Evolutionary conservation across 2,113 vertebrate species (phyloP), one percentile per base, ranked within the genome.

Genomic region (Ivindomyrus marchei): DNA sequence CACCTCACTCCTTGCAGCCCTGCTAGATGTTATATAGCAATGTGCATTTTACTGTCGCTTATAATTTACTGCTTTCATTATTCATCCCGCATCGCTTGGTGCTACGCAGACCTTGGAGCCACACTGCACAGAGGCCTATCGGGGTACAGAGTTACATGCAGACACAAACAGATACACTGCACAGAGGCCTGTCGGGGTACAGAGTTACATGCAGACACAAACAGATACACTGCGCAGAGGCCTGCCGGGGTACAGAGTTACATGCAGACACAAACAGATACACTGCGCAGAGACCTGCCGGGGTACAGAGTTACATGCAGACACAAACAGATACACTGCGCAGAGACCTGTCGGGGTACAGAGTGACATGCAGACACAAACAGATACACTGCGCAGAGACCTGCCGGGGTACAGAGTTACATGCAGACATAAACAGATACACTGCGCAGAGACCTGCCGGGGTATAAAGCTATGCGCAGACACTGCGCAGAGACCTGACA

Each of bases 31-130:
- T 58, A 62, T 27, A 24, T 74, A 58, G 77, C 31, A 83, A 19
- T 50, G 39, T 42, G 74, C 8, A 46, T 89, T 89, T 39, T 49
- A 50, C 77, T 47, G 52, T 58, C n/a, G 6, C 13, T 36, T 85
- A 45, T 84, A 89, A 85, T 89, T 89, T 89, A 85, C 21, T 84
- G 89, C 49, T 85, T 89, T 85, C 50, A 89, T 89, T 89, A 85
- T 47, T 53, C 77, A 83, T 52, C 74, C 46, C 9, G 13, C 47
- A 47, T 49, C 50, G 19, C 83, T 84, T 36, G 52, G 50, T 50
- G 50, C 10, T 74, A 46, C 27, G 50, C 39, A 58, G 74, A 47
- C 49, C 10, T 39, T 13, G 49, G 50, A 74, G 80, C 39, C 70
- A 80, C 50, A 70, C n/a, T 45, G 49, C 46, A 5, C 49, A 50